A percentile compares a stretch with the other conserved stretches of the same genome.
phyloP scores from a whole-genome alignment of 2,888 invertebrate species.

The Melanostoma scalare region DNA sequence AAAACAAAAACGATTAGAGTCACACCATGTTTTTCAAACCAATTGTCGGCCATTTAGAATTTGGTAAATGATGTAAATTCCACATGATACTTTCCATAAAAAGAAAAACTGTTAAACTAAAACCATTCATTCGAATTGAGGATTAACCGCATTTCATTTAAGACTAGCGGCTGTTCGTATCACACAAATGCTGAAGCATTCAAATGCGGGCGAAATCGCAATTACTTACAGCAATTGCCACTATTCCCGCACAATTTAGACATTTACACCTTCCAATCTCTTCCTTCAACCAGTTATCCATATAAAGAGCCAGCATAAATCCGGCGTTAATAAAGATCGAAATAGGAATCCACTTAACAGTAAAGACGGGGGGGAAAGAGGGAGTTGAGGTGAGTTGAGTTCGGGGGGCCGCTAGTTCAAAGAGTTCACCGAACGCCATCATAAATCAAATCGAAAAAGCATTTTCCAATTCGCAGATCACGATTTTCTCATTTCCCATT shows the following conservation, averaged over 20 bases:
- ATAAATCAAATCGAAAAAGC: slow-evolving; percentile 72
- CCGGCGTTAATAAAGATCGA: slow-evolving; percentile 59
- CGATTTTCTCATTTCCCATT: slow-evolving; percentile 71
- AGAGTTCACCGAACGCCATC: slow-evolving; percentile 48
- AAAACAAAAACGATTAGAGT: no score
- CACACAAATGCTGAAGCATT: neutral
- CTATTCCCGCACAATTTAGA: slow-evolving; percentile 32
- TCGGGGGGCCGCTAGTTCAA: slow-evolving; percentile 45
- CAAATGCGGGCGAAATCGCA: neutral
- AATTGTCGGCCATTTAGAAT: no score
- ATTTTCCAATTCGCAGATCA: slow-evolving; percentile 73
- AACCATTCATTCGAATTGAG: no score
- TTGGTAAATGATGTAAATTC: no score
- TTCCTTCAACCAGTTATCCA: neutral
- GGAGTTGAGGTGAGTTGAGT: slow-evolving; percentile 27
- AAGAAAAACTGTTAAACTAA: no score
- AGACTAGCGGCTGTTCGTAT: no score
- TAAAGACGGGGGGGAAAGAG: neutral
- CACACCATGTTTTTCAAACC: no score
- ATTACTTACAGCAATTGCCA: slow-evolving; percentile 12
- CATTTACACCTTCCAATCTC: slow-evolving; percentile 58
- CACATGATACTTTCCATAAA: no score
- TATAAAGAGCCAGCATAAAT: slow-evolving; percentile 37
- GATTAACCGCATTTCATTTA: no score
- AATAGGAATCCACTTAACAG: slow-evolving; percentile 59